Evolutionary conservation across 2,113 vertebrate genomes (phyloP), one percentile per base, ranked within the genome.

Genomic region (Lampris megalopsis): DNA sequence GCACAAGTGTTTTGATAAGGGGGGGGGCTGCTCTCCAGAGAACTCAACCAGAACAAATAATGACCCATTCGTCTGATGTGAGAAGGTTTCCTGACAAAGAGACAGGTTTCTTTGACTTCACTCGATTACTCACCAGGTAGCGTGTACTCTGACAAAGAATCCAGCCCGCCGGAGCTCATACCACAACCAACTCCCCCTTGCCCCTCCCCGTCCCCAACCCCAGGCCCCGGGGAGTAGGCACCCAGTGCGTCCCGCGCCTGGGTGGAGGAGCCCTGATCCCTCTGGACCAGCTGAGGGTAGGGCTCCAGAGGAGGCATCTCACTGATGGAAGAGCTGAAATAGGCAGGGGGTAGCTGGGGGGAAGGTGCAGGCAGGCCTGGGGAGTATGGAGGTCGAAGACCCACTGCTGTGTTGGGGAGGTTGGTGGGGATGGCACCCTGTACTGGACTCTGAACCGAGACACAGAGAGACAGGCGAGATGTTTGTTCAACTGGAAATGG

Each of bases 391-490:
- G 94, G 94, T 86, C 75, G 95, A 87, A 95, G 85, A 24, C 88
- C 94, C 40, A 94, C 92, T 0, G 97, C 92, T 24, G 97, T 97
- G n/a, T 96, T 96, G 66, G 97, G 96, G 62, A 97, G 91, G 81
- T 94, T 96, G 69, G 96, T 93, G 35, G 97, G 96, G 89, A 98
- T 96, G 80, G 95, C 94, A 40, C 97, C 95, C 85, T 97, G 96
- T 71, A 97, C 96, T 70, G 97, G 92, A 91, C 91, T 92, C 93
- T 95, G 74, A 53, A 54, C 7, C 36, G 10, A n/a, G 53, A 67
- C 11, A 63, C 9, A 61, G 9, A 60, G 0, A 57, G 35, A 50
- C 24, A 24, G 24, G 48, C 6, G 1, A 9, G 13, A n/a, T 0
- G 10, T 62, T 37, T 53, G 1, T 24, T 61, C 50, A 53, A 11